Conservation (phyloP, 2,888 invertebrate genomes). For the Ectemnius cavifrons region DNA sequence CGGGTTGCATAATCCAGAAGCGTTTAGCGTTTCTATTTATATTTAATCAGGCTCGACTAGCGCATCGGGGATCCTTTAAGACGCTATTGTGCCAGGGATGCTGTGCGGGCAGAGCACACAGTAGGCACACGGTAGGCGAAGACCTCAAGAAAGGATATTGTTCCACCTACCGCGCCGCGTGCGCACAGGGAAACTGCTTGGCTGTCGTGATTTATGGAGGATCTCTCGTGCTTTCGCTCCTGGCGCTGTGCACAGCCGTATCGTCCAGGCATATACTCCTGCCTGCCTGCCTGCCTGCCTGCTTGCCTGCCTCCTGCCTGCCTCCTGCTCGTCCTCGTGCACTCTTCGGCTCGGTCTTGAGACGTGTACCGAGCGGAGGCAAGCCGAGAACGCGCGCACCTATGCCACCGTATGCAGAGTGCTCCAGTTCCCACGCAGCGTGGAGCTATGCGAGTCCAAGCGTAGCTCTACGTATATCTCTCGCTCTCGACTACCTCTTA, state of each 20-base stretch:
- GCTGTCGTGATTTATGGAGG: constrained; percentile 58
- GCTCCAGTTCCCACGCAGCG: constrained; percentile 75
- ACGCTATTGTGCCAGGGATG: constrained; percentile 26
- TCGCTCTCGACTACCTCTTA: too few species aligned
- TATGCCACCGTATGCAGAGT: constrained; percentile 60
- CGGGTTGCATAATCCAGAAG: background rate
- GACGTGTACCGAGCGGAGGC: constrained; percentile 8
- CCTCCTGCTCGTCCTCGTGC: constrained; percentile 51
- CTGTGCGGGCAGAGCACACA: constrained; percentile 40
- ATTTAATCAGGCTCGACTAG: constrained; percentile 36
- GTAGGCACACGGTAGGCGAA: constrained; percentile 53
- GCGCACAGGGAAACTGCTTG: constrained; percentile 57
- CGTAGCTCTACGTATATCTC: too few species aligned
- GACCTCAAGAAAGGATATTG: constrained; percentile 60
- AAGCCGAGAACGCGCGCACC: background rate
- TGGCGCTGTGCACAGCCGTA: constrained; percentile 36
- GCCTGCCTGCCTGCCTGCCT: constrained; percentile 43
- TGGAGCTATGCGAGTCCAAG: constrained; percentile 34
- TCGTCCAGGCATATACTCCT: constrained; percentile 40
- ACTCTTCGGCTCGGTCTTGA: constrained; percentile 48
- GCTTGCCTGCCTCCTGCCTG: constrained; percentile 39
- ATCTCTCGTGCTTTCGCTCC: constrained; percentile 37
- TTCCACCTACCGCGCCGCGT: constrained; percentile 54
- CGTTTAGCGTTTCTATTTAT: constrained; percentile 28
- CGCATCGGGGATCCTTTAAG: constrained; percentile 26